Conservation (phyloP, 1,140 invertebrate species). For the Magallana gigas region DNA sequence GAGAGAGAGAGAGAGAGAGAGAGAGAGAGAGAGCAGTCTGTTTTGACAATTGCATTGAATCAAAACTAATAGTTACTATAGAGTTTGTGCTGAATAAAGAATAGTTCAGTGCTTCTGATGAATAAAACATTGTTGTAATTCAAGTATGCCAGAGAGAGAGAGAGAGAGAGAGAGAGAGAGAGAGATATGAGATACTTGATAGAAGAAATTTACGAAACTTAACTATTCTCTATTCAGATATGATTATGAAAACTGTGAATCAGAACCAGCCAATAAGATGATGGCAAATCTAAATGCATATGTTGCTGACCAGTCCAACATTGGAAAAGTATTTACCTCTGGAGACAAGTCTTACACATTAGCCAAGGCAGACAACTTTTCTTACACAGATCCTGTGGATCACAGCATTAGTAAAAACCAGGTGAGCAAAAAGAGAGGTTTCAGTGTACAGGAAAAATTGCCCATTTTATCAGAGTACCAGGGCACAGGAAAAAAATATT, state of each 20-base stretch:
- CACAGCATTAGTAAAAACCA: constrained; percentile 93
- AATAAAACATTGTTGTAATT: too few relatives aligned
- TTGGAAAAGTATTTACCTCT: constrained; percentile 83
- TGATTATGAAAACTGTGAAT: constrained; percentile 97
- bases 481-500: too few relatives aligned
- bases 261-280: constrained; percentile 91
- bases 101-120: too few relatives aligned
- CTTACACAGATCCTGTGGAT: constrained; percentile 96
- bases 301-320: constrained; percentile 84
- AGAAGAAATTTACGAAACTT: too few relatives aligned
- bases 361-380: constrained; percentile 92
- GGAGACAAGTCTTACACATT: constrained; percentile 84
- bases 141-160: too few relatives aligned
- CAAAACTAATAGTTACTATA: too few relatives aligned
- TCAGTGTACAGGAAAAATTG: neutral
- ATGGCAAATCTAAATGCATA: constrained; percentile 88
- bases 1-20: too few relatives aligned
- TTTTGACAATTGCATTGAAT: too few relatives aligned
- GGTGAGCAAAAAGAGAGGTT: constrained; percentile 76
- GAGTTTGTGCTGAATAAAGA: too few relatives aligned
- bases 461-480: too few relatives aligned
- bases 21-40: too few relatives aligned
- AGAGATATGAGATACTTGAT: neutral
- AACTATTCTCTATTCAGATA: constrained; percentile 83
- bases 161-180: neutral